These are phyloP conservation scores for Coenonympha arcania DNA, from an alignment of 2,888 invertebrate genomes.

Conservation along the genomic window DNA sequence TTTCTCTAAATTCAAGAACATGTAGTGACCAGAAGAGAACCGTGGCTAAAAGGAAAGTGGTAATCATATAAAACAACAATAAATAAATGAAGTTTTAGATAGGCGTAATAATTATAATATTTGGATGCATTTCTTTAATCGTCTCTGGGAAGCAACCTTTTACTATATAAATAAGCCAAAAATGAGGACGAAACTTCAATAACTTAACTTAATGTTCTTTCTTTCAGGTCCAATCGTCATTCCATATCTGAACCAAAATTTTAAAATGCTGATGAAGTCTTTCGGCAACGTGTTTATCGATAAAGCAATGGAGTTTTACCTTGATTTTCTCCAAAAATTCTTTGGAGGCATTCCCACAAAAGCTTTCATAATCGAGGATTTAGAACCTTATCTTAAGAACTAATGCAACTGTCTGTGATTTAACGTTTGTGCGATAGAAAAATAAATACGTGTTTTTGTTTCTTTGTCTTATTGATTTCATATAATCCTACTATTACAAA, in stretches of 20 bases:
- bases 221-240: conserved; percentile 38
- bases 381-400: conserved; percentile 32
- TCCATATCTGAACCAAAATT: conserved; percentile 39
- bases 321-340: conserved; percentile 30
- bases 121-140: too few species aligned
- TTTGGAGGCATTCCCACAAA: conserved; percentile 35
- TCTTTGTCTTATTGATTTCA: not conserved
- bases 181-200: too few species aligned
- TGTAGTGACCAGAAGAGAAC: too few species aligned
- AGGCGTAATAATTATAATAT: too few species aligned
- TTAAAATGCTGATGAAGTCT: conserved; percentile 30
- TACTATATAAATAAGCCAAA: too few species aligned
- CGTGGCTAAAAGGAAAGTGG: too few species aligned
- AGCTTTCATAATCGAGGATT: conserved; percentile 38
- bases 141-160: too few species aligned
- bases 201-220: conserved; percentile 8
- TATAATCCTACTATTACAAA: too few species aligned
- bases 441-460: not conserved
- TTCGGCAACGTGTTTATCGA: conserved; percentile 35
- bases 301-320: conserved; percentile 29
- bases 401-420: not conserved
- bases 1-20: too few species aligned
- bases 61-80: too few species aligned
- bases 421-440: not conserved
- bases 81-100: too few species aligned